These are phyloP conservation scores for Cheilosia urbana DNA, from an alignment of 2,888 invertebrate species.

Conservation along the genomic window DNA sequence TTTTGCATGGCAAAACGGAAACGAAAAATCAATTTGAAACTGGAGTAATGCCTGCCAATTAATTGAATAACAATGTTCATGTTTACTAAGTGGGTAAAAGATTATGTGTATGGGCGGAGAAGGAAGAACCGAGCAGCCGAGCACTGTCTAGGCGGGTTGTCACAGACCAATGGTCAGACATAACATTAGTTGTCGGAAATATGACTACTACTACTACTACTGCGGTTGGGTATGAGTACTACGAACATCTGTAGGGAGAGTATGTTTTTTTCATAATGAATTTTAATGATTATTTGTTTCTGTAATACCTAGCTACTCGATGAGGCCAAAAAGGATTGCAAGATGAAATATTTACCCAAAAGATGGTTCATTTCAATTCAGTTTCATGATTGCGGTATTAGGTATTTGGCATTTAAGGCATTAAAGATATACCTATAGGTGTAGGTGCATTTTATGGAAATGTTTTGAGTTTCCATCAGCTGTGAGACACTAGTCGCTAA, in stretches of 20 bases:
- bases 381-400: slow-evolving; percentile 24
- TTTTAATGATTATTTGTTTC: slow-evolving; percentile 48
- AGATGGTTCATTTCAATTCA: slow-evolving; percentile 28
- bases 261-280: slow-evolving; percentile 44
- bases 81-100: slow-evolving; percentile 53
- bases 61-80: slow-evolving; percentile 51
- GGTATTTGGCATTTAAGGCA: slow-evolving; percentile 17
- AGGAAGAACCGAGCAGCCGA: neutral
- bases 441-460: neutral
- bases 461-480: too few relatives aligned
- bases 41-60: slow-evolving; percentile 21
- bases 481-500: too few relatives aligned
- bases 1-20: slow-evolving; percentile 32
- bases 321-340: slow-evolving; percentile 13
- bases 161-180: slow-evolving; percentile 35
- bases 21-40: slow-evolving; percentile 25
- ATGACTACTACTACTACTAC: slow-evolving; percentile 18
- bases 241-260: neutral
- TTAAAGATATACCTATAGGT: slow-evolving; percentile 19
- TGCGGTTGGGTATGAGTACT: slow-evolving; percentile 3
- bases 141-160: slow-evolving; percentile 17
- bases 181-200: slow-evolving; percentile 46
- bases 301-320: slow-evolving; percentile 12
- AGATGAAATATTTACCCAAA: slow-evolving; percentile 28
- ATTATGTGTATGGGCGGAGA: slow-evolving; percentile 12